Percentiles rank a stretch among this genome's conserved stretches.
Evolutionary conservation across 2,797 vertebrate species (phyloP).

Genomic region (Sebastes flavidus): DNA sequence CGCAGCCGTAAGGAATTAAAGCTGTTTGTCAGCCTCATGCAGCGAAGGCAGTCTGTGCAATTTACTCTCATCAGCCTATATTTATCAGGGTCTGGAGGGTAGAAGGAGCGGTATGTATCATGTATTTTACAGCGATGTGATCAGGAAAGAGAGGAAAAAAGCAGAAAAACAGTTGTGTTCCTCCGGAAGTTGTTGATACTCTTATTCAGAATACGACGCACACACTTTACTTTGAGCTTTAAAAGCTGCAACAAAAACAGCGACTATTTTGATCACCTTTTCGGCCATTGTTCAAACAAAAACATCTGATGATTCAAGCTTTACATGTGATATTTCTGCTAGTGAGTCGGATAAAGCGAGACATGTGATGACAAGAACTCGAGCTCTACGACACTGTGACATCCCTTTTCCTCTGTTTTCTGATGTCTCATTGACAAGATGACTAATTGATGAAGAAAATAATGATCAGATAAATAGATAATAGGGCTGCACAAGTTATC

Average conservation of each 20-base stretch:
- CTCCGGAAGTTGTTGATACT: background rate
- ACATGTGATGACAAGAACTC: background rate
- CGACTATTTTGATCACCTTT: background rate
- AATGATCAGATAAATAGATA: background rate
- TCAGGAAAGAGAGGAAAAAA: background rate
- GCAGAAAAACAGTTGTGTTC: background rate
- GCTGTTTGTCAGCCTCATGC: constrained; percentile 71
- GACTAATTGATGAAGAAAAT: background rate
- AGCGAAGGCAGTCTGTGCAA: constrained; percentile 60
- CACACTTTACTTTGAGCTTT: background rate
- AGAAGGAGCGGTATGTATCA: constrained; percentile 27
- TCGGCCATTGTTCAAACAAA: background rate
- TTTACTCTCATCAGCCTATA: constrained; percentile 71
- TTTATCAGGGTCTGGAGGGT: constrained; percentile 66
- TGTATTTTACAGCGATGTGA: constrained; percentile 32
- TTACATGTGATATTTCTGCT: background rate
- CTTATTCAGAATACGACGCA: background rate
- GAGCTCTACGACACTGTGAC: background rate
- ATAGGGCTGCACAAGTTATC: no score
- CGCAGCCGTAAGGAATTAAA: constrained; percentile 73
- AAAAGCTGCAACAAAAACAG: background rate
- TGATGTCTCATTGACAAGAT: background rate
- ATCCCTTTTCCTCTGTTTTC: background rate
- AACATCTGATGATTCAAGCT: background rate
- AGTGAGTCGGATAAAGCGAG: background rate